A percentile compares a stretch with the other conserved stretches of the same genome.
Evolutionary conservation across 2,113 vertebrate genomes (phyloP).

Genomic region (Okapia johnstoni): DNA sequence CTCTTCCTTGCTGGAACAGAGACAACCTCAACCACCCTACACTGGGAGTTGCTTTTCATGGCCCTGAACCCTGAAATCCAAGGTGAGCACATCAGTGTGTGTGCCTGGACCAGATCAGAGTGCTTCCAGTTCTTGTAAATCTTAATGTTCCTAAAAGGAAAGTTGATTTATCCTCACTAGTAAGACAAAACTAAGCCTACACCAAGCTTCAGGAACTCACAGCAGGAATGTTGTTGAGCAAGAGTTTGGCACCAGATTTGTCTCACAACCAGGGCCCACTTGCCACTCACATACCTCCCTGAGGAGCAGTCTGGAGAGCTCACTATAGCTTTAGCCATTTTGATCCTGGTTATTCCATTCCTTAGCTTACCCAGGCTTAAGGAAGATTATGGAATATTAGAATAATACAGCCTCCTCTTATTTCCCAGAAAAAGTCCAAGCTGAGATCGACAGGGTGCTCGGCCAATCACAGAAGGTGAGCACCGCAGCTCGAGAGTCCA

Average conservation of each 20-base stretch:
- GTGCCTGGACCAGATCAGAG: neutral
- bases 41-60: constrained; percentile 87
- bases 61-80: constrained; percentile 82
- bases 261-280: neutral
- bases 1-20: constrained; percentile 85
- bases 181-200: neutral
- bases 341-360: neutral
- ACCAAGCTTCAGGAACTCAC: neutral
- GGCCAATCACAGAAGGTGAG: neutral
- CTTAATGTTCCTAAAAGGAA: neutral
- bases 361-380: neutral
- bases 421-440: neutral
- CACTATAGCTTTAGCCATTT: neutral
- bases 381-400: neutral
- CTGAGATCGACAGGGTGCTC: neutral
- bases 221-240: neutral
- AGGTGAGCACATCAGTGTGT: constrained; percentile 58
- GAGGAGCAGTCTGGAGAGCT: neutral
- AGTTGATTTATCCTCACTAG: neutral
- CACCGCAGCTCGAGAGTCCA: neutral
- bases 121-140: neutral
- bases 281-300: neutral
- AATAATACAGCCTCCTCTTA: neutral
- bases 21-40: constrained; percentile 81
- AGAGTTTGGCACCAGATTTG: neutral